phyloP scores from a whole-genome alignment of 1,140 invertebrate species.

The Nixonia krombeini region DNA sequence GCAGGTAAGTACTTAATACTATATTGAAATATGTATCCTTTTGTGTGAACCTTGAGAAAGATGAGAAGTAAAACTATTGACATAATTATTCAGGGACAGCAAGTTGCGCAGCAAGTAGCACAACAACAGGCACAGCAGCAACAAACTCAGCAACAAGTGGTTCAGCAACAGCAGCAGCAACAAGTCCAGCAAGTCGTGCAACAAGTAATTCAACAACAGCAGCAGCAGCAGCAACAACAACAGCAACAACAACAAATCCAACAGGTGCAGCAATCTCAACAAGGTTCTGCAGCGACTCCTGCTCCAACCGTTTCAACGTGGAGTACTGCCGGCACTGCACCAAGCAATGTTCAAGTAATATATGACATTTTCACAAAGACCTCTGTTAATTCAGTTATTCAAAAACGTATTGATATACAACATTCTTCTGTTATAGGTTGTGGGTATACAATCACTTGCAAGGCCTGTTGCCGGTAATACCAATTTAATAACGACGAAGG shows the following conservation, averaged over 20 bases:
- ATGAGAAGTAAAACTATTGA: neutral
- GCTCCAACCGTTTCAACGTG: constrained; percentile 64
- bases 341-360: constrained; percentile 65
- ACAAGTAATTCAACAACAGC: constrained; percentile 70
- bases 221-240: constrained; percentile 64
- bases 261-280: constrained; percentile 66
- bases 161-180: constrained; percentile 49
- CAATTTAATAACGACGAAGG: constrained; percentile 65
- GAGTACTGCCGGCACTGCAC: constrained; percentile 61
- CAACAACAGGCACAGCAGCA: constrained; percentile 67
- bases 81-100: constrained; percentile 55
- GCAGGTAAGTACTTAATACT: constrained; percentile 52
- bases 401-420: neutral
- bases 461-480: constrained; percentile 50
- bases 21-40: no score
- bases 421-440: constrained; percentile 52
- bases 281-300: constrained; percentile 62
- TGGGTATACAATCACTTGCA: constrained; percentile 62
- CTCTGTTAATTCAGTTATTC: neutral
- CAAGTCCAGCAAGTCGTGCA: constrained; percentile 55
- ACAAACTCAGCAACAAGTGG: constrained; percentile 44
- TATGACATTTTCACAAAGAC: neutral
- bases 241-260: constrained; percentile 71
- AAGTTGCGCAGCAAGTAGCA: constrained; percentile 65
- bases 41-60: constrained; percentile 1